Evolutionary conservation across 1,140 invertebrate genomes (phyloP).

Genomic region (Ceratina australensis): DNA sequence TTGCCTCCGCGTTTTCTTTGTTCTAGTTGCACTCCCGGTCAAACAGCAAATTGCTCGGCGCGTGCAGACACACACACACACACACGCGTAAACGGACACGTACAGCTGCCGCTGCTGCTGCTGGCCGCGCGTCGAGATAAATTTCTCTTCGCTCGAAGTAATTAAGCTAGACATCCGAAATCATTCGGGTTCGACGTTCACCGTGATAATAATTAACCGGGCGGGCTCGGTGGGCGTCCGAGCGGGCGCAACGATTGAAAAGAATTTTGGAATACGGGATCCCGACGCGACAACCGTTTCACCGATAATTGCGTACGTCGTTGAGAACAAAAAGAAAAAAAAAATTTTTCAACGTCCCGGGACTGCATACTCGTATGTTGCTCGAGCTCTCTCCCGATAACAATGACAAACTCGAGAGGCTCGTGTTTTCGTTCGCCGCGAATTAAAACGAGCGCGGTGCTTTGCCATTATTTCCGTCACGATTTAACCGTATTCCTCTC

Average conservation of each 20-base stretch:
- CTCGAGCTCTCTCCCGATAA: neutral
- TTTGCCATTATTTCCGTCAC: slow-evolving; percentile 35
- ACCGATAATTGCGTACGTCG: no score
- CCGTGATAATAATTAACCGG: slow-evolving; percentile 41
- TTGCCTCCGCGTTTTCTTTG: slow-evolving; percentile 12
- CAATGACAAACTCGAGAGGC: neutral
- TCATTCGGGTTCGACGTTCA: slow-evolving; percentile 46
- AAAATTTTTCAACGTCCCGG: no score
- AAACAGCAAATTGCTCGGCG: slow-evolving; percentile 30
- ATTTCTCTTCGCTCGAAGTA: slow-evolving; percentile 55
- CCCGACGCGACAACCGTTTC: no score
- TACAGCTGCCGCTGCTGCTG: no score
- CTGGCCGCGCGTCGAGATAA: neutral
- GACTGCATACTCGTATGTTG: neutral
- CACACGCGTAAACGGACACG: neutral
- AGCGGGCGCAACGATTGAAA: no score
- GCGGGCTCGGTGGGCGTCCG: neutral
- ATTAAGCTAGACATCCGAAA: slow-evolving; percentile 65
- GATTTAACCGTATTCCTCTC: slow-evolving; percentile 12
- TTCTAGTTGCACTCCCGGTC: slow-evolving; percentile 33
- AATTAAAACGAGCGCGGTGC: slow-evolving; percentile 22
- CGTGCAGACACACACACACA: neutral
- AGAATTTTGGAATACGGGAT: no score
- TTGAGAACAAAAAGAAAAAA: no score
- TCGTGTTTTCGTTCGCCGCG: slow-evolving; percentile 21